These are phyloP conservation scores for Alitta virens DNA, from an alignment of 2,888 invertebrate species.

Conservation along the genomic window DNA sequence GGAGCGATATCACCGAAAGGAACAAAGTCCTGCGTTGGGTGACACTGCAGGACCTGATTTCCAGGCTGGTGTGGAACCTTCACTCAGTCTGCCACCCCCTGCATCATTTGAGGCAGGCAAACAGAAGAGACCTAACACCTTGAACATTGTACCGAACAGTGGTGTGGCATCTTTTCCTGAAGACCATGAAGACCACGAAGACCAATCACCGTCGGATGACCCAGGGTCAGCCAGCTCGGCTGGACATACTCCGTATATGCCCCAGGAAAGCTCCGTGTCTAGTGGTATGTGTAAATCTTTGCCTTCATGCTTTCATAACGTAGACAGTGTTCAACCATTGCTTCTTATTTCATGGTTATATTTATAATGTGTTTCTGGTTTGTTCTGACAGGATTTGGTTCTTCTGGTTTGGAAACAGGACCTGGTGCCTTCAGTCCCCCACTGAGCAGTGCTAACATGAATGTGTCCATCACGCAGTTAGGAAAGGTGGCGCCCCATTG, in stretches of 20 bases:
- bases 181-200: too few species aligned
- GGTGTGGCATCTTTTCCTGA: slow-evolving; percentile 30
- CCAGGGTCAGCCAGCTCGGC: slow-evolving; percentile 4
- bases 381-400: neutral
- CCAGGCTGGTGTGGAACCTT: too few species aligned
- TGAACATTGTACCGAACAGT: slow-evolving; percentile 46
- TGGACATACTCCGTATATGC: neutral
- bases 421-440: slow-evolving; percentile 20
- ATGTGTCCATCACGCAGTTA: slow-evolving; percentile 51
- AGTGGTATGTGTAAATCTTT: neutral
- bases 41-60: too few species aligned
- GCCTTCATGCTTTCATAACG: too few species aligned
- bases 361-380: too few species aligned
- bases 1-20: too few species aligned
- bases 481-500: slow-evolving; percentile 79
- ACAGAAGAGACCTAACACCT: slow-evolving; percentile 51
- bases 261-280: neutral
- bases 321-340: too few species aligned
- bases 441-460: slow-evolving; percentile 25
- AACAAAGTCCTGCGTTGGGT: too few species aligned
- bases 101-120: neutral
- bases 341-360: too few species aligned
- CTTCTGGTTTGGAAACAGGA: slow-evolving; percentile 7
- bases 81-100: too few species aligned
- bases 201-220: slow-evolving; percentile 2